Evolutionary conservation across 1,140 invertebrate genomes (phyloP).

Genomic region (Drosophila pallidifrons): DNA sequence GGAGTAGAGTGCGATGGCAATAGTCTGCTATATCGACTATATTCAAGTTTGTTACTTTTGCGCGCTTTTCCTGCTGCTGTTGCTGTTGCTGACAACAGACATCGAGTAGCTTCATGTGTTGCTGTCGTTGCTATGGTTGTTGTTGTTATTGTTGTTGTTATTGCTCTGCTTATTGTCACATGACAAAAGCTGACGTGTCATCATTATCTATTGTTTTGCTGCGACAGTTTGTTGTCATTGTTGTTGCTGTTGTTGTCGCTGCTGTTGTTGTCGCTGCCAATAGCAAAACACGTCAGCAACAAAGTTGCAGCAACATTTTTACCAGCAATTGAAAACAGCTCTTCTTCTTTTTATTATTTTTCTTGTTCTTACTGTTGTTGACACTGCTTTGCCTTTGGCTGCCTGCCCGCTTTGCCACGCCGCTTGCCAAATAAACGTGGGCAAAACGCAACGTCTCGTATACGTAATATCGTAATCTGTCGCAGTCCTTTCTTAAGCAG

Average conservation of each 20-base stretch:
- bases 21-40: not conserved
- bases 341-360: constrained; percentile 10
- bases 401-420: constrained; percentile 13
- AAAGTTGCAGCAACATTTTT: constrained; percentile 55
- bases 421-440: not conserved
- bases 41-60: constrained; percentile 61
- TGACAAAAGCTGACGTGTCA: constrained; percentile 76
- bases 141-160: constrained; percentile 26
- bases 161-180: constrained; percentile 64
- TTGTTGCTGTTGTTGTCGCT: not conserved
- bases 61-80: constrained; percentile 41
- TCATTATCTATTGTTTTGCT: constrained; percentile 75
- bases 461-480: constrained; percentile 47
- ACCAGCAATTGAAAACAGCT: constrained; percentile 22
- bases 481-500: constrained; percentile 21
- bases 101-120: constrained; percentile 64
- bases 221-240: constrained; percentile 27
- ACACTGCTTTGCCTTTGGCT: constrained; percentile 39
- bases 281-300: constrained; percentile 53
- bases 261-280: constrained; percentile 24
- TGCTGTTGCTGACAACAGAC: constrained; percentile 64
- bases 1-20: not conserved
- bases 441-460: constrained; percentile 21
- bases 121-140: constrained; percentile 27
- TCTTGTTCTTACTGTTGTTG: constrained; percentile 41